Conservation (phyloP, 2,113 vertebrate genomes). For the Calonectris borealis region DNA sequence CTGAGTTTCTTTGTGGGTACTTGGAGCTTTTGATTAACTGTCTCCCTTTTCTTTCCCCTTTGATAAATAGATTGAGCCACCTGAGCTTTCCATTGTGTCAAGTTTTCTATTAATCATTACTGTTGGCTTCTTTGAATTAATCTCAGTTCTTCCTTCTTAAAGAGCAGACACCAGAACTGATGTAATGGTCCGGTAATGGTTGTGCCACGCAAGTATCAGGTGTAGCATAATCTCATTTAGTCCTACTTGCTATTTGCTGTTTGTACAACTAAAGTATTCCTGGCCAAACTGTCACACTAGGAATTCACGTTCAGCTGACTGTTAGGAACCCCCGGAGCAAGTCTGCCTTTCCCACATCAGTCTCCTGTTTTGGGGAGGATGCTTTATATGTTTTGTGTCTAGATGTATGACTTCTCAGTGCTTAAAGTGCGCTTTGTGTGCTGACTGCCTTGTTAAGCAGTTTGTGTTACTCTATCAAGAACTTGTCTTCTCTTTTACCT, state of each 20-base stretch:
- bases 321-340: background rate
- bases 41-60: background rate
- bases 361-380: background rate
- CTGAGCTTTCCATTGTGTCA: background rate
- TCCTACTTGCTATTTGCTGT: background rate
- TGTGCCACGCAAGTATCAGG: background rate
- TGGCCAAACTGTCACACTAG: rapidly evolving
- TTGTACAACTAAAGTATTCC: background rate
- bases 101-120: background rate
- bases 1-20: background rate
- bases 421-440: background rate
- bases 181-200: background rate
- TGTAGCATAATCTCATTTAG: background rate
- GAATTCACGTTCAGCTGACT: background rate
- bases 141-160: background rate
- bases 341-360: background rate
- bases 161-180: background rate
- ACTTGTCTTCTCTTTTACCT: background rate
- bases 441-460: background rate
- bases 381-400: background rate
- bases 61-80: background rate
- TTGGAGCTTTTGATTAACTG: background rate
- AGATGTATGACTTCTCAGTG: background rate
- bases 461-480: background rate
- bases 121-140: background rate